These are phyloP conservation scores for Enchytraeus crypticus DNA, from an alignment of 2,888 invertebrate genomes.

Conservation along the genomic window DNA sequence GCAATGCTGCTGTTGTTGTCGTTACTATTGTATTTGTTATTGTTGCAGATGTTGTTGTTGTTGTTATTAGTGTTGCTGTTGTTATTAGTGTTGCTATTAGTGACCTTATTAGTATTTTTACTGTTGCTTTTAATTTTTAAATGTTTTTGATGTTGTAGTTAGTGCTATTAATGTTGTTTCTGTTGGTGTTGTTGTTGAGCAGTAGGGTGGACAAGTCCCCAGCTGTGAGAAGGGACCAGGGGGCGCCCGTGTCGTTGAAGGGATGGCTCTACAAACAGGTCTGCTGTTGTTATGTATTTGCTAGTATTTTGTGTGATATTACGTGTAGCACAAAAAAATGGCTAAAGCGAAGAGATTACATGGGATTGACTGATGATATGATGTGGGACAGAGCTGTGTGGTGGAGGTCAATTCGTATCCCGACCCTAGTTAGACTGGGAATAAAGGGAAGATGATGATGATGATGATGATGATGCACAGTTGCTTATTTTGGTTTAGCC, in stretches of 20 bases:
- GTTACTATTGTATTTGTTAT: neutral
- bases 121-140: neutral
- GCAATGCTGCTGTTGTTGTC: neutral
- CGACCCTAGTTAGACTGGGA: too few species aligned
- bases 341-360: too few species aligned
- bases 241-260: slow-evolving; percentile 73
- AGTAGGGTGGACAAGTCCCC: slow-evolving; percentile 54
- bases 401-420: too few species aligned
- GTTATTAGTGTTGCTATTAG: neutral
- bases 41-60: neutral
- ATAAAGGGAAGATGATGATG: too few species aligned
- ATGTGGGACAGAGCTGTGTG: too few species aligned
- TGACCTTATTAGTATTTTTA: neutral
- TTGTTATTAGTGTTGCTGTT: neutral
- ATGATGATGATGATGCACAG: too few species aligned
- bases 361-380: too few species aligned
- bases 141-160: too few species aligned
- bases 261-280: slow-evolving; percentile 78
- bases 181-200: too few species aligned
- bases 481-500: too few species aligned
- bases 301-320: neutral
- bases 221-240: slow-evolving; percentile 70
- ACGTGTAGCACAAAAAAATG: too few species aligned
- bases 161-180: too few species aligned
- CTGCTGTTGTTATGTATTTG: slow-evolving; percentile 7